Evolutionary conservation across 2,888 invertebrate species (phyloP), one percentile per base, ranked within the genome.

Genomic region (Drosophila rellima): DNA sequence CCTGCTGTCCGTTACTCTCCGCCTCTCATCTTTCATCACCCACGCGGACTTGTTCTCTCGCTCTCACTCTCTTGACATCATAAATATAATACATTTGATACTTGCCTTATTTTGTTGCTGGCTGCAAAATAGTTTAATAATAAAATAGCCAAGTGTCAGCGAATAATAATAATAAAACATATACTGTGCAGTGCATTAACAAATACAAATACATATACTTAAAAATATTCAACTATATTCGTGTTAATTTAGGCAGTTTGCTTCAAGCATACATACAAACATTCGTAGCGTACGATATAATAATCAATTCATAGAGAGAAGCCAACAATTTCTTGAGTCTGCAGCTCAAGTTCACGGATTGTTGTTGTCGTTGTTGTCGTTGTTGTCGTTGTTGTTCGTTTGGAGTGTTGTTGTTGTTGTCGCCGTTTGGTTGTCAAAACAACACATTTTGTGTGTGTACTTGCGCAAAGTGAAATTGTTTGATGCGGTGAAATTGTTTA

Each of bases 341-440:
- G 42, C 57, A 55, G 56, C 74, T 74, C 88, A 88, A 88, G 83
- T 83, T 83, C 83, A 83, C 63, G 82, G 82, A 69, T 72, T 67
- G 13, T 39, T 17, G 35, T 37, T 50, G 50, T 50, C 20, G 20
- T 39, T 47, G 54, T 10, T 23, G 26, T 57, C 47, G 26, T 29
- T 20, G 17, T 13, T 51, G 48, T 15, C 13, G 29, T 20, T 48
- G 26, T 45, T 56, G 26, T 8, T 35, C 23, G 23, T 26, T 26
- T 26, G 23, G 23, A 26, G 23, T 50, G 39, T 15, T 15, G 29
- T 18, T 47, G 26, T 35, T 56, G 26, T 11, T 35, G 55, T 67
- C 67, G 65, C 26, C 70, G 65, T 67, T 74, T 55, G 80, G 74
- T 81, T 83, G 82, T 87, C 82, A 80, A 80, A 78, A 72, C 74